These are phyloP conservation scores for Corythaeola cristata DNA, from an alignment of 2,113 vertebrate genomes.

Conservation along the genomic window DNA sequence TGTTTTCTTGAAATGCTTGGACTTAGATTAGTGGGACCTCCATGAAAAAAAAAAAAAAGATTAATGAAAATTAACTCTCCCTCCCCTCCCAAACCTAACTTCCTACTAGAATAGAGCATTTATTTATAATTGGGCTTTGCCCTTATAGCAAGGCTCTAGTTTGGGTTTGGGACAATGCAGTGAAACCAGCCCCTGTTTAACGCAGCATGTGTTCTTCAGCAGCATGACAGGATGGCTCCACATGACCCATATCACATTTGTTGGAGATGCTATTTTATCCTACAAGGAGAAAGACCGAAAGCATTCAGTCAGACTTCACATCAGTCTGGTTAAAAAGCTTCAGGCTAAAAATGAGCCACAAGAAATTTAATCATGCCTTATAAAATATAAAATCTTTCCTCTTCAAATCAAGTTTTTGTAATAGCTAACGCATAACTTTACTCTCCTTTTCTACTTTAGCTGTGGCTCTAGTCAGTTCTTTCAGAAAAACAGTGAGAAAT, in stretches of 20 bases:
- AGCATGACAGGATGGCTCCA: background rate
- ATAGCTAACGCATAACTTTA: background rate
- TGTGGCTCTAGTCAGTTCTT: background rate
- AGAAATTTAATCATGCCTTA: background rate
- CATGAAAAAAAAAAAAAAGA: background rate
- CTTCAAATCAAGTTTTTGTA: background rate
- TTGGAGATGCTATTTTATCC: background rate
- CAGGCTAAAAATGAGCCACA: conserved; percentile 1
- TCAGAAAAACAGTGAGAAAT: background rate
- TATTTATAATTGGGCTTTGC: background rate
- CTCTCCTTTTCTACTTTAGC: background rate
- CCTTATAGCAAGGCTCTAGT: background rate
- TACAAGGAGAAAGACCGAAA: background rate
- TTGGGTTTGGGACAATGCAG: background rate
- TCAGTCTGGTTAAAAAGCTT: background rate
- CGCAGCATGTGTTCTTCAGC: background rate
- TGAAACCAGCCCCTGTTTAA: background rate
- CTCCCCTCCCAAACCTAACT: background rate
- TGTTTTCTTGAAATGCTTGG: background rate
- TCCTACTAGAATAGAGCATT: background rate
- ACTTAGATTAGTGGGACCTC: background rate
- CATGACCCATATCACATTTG: background rate
- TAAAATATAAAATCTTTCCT: background rate
- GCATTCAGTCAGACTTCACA: background rate
- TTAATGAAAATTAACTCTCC: background rate